phyloP scores from a whole-genome alignment of 2,113 vertebrate species.

The Thunnus maccoyii region DNA sequence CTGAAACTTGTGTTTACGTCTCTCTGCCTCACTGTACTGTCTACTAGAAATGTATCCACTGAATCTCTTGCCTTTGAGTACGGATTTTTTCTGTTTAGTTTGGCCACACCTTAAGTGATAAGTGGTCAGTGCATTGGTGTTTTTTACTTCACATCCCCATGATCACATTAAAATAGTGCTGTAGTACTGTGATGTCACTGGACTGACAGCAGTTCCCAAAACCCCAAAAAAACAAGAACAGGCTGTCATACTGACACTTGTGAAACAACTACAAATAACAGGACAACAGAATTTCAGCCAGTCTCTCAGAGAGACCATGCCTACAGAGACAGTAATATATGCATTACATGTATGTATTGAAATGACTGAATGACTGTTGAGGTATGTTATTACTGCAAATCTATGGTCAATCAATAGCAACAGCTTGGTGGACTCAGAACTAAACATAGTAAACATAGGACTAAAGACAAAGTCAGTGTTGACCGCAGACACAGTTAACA shows the following conservation, averaged over 20 bases:
- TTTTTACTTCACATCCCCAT: conserved; percentile 18
- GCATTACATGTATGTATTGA: neutral
- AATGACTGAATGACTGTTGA: neutral
- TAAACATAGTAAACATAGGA: too few species aligned
- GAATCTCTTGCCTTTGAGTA: neutral
- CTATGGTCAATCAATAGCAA: neutral
- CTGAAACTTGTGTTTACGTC: neutral
- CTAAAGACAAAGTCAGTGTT: neutral
- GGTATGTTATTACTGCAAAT: neutral
- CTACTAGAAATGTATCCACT: neutral
- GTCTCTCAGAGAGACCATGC: neutral
- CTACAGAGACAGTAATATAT: conserved; percentile 14
- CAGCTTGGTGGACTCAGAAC: too few species aligned
- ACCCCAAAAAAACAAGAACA: conserved; percentile 31
- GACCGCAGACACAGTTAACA: neutral
- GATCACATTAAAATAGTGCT: conserved; percentile 18
- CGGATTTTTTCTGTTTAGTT: neutral
- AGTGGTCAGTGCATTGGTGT: conserved; percentile 21
- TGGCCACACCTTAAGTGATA: neutral
- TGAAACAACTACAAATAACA: conserved; percentile 15
- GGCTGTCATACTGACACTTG: conserved; percentile 14
- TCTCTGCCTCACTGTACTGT: too few species aligned
- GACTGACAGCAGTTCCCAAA: conserved; percentile 31
- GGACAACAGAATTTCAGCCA: conserved; percentile 20
- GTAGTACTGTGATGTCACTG: conserved; percentile 26